phyloP scores from a whole-genome alignment of 2,113 vertebrate species.

The Grantiella picta region DNA sequence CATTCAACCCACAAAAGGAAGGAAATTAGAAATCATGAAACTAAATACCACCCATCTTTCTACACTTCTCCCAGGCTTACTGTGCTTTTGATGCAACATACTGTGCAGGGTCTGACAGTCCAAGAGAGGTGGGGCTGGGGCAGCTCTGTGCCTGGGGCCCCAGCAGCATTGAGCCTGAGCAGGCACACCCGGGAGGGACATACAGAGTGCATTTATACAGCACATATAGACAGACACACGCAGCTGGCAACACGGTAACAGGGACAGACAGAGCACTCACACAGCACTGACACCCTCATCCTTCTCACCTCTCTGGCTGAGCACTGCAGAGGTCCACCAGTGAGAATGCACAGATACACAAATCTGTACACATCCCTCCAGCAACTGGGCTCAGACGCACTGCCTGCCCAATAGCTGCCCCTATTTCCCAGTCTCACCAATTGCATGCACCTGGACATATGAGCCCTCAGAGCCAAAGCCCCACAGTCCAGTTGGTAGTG shows the following conservation, averaged over 20 bases:
- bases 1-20: constrained; percentile 6
- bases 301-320: not conserved
- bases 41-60: not conserved
- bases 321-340: not conserved
- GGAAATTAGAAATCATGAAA: not conserved
- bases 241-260: not conserved
- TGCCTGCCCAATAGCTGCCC: not conserved
- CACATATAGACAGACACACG: accelerated
- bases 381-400: not conserved
- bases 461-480: not conserved
- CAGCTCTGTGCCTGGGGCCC: not conserved
- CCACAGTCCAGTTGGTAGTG: not conserved
- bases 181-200: not conserved
- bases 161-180: not conserved
- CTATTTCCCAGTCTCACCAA: not conserved
- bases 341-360: not conserved
- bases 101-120: not conserved
- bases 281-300: no score
- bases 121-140: not conserved
- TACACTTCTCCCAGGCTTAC: not conserved
- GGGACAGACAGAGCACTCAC: not conserved
- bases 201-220: not conserved
- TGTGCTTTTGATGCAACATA: not conserved
- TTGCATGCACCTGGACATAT: accelerated
- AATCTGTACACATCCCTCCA: not conserved